These are phyloP conservation scores for Stichodactyla helianthus DNA, from an alignment of 64 coral and sea anemone species.

Conservation along the genomic window DNA sequence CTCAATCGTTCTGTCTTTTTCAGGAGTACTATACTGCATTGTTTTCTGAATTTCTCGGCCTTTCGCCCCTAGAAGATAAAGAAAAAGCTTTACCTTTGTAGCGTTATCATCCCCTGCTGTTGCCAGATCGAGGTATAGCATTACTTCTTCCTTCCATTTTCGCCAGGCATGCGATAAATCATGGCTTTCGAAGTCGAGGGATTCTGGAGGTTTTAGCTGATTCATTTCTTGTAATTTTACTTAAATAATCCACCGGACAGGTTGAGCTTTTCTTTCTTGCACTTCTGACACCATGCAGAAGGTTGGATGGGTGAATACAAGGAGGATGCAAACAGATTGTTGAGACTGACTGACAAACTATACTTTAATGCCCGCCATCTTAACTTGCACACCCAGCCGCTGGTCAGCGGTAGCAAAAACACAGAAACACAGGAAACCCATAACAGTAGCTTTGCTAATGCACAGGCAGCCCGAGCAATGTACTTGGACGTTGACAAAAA, in stretches of 20 bases:
- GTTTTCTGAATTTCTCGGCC: slow-evolving; percentile 16
- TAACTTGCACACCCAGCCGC: too few species aligned
- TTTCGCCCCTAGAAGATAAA: slow-evolving; percentile 29
- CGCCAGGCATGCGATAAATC: slow-evolving; percentile 38
- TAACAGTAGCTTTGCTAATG: too few species aligned
- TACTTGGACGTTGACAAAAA: too few species aligned
- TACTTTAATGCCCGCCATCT: too few species aligned
- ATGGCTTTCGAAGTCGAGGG: slow-evolving; percentile 1
- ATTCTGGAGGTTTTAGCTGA: slow-evolving; percentile 5
- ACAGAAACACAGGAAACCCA: too few species aligned
- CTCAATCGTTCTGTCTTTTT: not conserved
- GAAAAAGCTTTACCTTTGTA: slow-evolving; percentile 55
- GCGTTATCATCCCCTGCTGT: slow-evolving; percentile 21
- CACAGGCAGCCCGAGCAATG: too few species aligned
- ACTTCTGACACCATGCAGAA: slow-evolving; percentile 25
- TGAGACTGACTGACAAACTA: too few species aligned
- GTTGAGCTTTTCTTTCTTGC: too few species aligned
- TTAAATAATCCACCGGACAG: too few species aligned
- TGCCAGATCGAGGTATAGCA: slow-evolving; percentile 46
- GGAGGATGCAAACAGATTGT: not conserved
- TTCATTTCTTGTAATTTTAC: not conserved
- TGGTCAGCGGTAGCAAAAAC: too few species aligned
- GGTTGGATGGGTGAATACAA: too few species aligned
- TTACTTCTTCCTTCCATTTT: slow-evolving; percentile 58
- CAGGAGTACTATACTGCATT: not conserved